A percentile compares a stretch with the other conserved stretches of the same genome.
phyloP scores from a whole-genome alignment of 1,140 invertebrate genomes.

The Schlechtendalia chinensis region DNA sequence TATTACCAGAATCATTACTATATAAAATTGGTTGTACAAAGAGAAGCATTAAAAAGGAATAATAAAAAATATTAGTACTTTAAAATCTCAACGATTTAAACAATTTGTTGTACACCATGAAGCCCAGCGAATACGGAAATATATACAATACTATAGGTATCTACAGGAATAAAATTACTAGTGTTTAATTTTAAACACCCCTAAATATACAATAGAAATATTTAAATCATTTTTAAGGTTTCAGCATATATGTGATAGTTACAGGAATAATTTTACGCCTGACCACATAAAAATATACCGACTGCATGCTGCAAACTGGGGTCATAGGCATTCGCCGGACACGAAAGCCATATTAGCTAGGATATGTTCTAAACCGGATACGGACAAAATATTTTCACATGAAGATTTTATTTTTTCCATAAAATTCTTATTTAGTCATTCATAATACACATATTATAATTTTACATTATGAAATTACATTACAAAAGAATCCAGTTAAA shows the following conservation, averaged over 20 bases:
- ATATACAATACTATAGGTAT: background rate
- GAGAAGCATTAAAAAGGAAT: too few relatives aligned
- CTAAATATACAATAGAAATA: background rate
- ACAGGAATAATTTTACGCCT: background rate
- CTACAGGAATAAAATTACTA: background rate
- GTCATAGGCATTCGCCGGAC: background rate
- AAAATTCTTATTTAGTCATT: background rate
- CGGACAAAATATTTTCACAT: slow-evolving; percentile 8
- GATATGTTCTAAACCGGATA: slow-evolving; percentile 1
- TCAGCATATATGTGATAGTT: slow-evolving; percentile 7
- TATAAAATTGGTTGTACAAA: too few relatives aligned
- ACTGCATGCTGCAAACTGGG: background rate
- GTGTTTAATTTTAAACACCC: slow-evolving; percentile 18
- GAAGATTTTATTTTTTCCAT: background rate
- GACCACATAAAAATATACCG: background rate
- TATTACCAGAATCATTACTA: background rate
- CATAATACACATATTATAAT: too few relatives aligned
- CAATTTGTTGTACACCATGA: background rate
- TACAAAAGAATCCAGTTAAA: background rate
- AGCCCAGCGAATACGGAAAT: background rate
- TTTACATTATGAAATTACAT: slow-evolving; percentile 1
- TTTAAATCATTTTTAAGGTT: slow-evolving; percentile 30
- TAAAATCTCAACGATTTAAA: background rate
- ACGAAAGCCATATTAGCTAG: background rate
- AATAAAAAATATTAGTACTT: background rate